A percentile compares a stretch with the other conserved stretches of the same genome.
phyloP scores from a whole-genome alignment of 2,797 vertebrate genomes.

The Pelochelys cantorii region DNA sequence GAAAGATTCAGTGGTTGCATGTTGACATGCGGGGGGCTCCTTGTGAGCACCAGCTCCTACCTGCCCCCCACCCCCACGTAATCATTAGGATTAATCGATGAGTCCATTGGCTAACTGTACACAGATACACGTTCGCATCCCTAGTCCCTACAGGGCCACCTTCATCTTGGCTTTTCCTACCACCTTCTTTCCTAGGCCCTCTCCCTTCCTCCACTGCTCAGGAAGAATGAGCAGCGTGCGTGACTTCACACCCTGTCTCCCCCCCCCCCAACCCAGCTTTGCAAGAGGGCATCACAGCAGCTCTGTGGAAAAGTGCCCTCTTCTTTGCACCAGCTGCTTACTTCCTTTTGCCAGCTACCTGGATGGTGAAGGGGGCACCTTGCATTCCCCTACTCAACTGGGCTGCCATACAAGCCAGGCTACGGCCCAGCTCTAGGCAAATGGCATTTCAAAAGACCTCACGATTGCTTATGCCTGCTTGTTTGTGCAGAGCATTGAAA shows the following conservation, averaged over 20 bases:
- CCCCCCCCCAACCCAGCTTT: neutral
- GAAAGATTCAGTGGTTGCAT: no score
- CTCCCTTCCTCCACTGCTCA: no score
- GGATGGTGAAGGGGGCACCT: neutral
- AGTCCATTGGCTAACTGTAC: no score
- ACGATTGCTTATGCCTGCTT: neutral
- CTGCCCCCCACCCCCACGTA: no score
- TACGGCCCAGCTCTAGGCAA: neutral
- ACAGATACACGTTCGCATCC: no score
- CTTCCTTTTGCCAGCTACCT: neutral
- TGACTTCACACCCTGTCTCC: neutral
- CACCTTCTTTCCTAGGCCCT: neutral
- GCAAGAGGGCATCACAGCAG: neutral
- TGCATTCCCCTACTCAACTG: neutral
- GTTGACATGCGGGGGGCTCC: no score
- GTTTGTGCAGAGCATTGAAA: neutral
- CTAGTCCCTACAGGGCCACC: fast-evolving
- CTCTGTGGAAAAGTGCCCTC: neutral
- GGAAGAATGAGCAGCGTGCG: no score
- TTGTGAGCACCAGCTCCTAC: no score
- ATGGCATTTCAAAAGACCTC: neutral
- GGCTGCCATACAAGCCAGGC: neutral
- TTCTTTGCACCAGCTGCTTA: neutral
- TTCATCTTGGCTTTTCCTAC: neutral
- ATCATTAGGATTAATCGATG: no score